Conservation (phyloP, 2,113 vertebrate species). For the mouse (Mus musculus) region GRCm39 chr3:6230501-6231000, state of each 20-base stretch:
- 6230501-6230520: slow-evolving; percentile 99
- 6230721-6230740: slow-evolving; percentile 93
- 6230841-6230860: slow-evolving; percentile 97
- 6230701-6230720: slow-evolving; percentile 95
- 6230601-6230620: slow-evolving; percentile 99
- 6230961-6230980: slow-evolving; percentile 97
- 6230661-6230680: slow-evolving; percentile 94
- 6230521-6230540: slow-evolving; percentile 99
- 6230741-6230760: slow-evolving; percentile 90
- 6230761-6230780: slow-evolving; percentile 92
- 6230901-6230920: slow-evolving; percentile 95
- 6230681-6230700: slow-evolving; percentile 94
- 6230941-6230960: slow-evolving; percentile 94
- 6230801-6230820: slow-evolving; percentile 93
- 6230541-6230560: slow-evolving; percentile 98
- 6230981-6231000: slow-evolving; percentile 94
- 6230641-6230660: slow-evolving; percentile 97
- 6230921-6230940: slow-evolving; percentile 98
- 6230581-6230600: slow-evolving; percentile 97
- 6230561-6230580: slow-evolving; percentile 99
- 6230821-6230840: slow-evolving; percentile 96
- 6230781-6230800: slow-evolving; percentile 91
- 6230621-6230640: slow-evolving; percentile 97
- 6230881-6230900: slow-evolving; percentile 94
- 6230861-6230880: slow-evolving; percentile 92